These are phyloP conservation scores for Chondrilla cf. caribensis DNA, from an alignment of 37 sponge, comb jelly and placozoan species.

Conservation along the genomic window DNA sequence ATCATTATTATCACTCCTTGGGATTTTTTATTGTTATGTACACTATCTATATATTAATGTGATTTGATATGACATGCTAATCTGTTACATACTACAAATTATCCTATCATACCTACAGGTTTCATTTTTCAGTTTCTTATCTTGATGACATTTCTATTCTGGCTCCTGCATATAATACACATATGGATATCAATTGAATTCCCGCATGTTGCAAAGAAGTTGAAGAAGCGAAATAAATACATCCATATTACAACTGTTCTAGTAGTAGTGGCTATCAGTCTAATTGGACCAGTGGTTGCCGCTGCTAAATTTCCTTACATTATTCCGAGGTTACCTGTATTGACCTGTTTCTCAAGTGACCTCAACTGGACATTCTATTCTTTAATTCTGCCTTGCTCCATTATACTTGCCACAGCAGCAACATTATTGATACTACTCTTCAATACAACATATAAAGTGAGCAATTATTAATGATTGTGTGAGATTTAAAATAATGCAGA, in stretches of 20 bases:
- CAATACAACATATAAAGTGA: no score
- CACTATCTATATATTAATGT: no score
- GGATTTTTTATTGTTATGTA: no score
- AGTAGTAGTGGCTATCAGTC: background rate
- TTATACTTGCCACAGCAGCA: background rate
- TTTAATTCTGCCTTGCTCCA: background rate
- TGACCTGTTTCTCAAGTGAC: background rate
- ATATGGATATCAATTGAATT: conserved; percentile 5
- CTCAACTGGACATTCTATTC: background rate
- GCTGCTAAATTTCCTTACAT: background rate
- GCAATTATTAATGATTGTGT: no score
- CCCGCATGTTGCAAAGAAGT: background rate
- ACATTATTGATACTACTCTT: background rate
- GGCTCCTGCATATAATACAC: background rate
- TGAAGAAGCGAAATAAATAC: background rate
- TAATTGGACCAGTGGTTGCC: background rate
- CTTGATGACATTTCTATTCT: background rate
- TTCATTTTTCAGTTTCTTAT: background rate
- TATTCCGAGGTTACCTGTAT: background rate
- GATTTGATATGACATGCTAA: no score
- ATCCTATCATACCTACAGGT: background rate
- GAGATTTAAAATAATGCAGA: no score
- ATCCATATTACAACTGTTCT: background rate
- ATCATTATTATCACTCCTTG: no score
- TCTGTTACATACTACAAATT: no score